Percentiles rank a stretch among this genome's conserved stretches.
Evolutionary conservation across 2,888 invertebrate genomes (phyloP).

Genomic region (Eupithecia centaureata): DNA sequence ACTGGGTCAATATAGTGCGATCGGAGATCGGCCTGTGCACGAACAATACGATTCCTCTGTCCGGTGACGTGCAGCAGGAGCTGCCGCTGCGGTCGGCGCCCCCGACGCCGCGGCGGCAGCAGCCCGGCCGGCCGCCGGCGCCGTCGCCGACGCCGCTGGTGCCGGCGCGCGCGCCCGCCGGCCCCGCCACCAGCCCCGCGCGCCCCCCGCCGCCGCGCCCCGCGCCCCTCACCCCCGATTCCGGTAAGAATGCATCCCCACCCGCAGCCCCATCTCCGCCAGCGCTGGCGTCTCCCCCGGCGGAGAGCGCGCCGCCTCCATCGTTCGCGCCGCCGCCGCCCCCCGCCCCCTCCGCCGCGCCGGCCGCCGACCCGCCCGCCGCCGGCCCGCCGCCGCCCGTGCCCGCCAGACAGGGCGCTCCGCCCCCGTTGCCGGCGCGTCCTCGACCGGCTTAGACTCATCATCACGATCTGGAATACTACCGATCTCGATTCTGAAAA

Average conservation of each 20-base stretch:
- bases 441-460: conserved; percentile 60
- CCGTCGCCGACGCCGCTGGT: conserved; percentile 81
- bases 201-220: conserved; percentile 86
- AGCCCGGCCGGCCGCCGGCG: conserved; percentile 85
- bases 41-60: conserved; percentile 92
- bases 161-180: conserved; percentile 74
- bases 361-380: conserved; percentile 85
- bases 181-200: conserved; percentile 77
- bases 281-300: conserved; percentile 48
- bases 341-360: conserved; percentile 66
- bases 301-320: conserved; percentile 57
- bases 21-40: conserved; percentile 93
- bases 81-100: conserved; percentile 75
- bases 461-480: not conserved
- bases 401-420: conserved; percentile 80
- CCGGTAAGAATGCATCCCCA: conserved; percentile 65
- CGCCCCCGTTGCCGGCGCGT: conserved; percentile 88
- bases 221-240: conserved; percentile 80
- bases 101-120: conserved; percentile 79
- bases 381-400: conserved; percentile 83
- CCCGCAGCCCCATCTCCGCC: conserved; percentile 52
- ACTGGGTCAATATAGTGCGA: conserved; percentile 93
- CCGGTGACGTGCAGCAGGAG: conserved; percentile 71
- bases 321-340: conserved; percentile 84
- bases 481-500: not conserved